Evolutionary conservation across 2,797 vertebrate species (phyloP), one percentile per base, ranked within the genome.

Genomic region (Tamandua tetradactyla): DNA sequence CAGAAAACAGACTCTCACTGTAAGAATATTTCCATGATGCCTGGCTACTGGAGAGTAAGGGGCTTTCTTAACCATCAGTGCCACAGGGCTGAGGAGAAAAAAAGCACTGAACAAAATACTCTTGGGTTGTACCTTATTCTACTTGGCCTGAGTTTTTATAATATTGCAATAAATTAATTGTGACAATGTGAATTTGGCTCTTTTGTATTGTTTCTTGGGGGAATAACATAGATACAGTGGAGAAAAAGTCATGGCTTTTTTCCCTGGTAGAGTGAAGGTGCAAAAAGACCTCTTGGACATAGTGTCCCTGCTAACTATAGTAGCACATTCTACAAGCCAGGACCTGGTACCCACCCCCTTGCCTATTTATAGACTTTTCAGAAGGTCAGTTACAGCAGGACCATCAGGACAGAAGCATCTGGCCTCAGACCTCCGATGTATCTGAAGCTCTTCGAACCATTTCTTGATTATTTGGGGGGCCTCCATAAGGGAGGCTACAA

Each of bases 261-360:
- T 84, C 52, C 78, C 90, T 64, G 44, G 14, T 44, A 40, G 52
- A 93, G 25, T 82, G 40, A 96, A 96, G 84, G 69, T 90, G 55
- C 76, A 95, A 94, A 76, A 49, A 87, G 64, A 80, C 68, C 61
- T 95, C 84, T 69, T 94, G 97, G 86, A 97, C 97, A 95, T 0
- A 69, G 69, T 61, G 96, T 97, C 93, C 97, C 89, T 94, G 94
- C 97, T 97, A 97, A 97, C 97, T 97, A 96, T 97, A 97, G 97
- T 74, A 97, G 93, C 88, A 86, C 27, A 84, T 76, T 89, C 76
- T 92, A 71, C 79, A 92, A 76, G 93, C 96, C 96, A 95, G 94
- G 87, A 89, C 80, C 80, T 64, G 87, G 55, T 78, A 81, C 80
- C 87, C 87, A 87, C 91, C 75, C 86, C 79, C 85, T 92, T 92